Conservation (phyloP, 2,797 vertebrate genomes). For the Gymnoscopelus microlampas region DNA sequence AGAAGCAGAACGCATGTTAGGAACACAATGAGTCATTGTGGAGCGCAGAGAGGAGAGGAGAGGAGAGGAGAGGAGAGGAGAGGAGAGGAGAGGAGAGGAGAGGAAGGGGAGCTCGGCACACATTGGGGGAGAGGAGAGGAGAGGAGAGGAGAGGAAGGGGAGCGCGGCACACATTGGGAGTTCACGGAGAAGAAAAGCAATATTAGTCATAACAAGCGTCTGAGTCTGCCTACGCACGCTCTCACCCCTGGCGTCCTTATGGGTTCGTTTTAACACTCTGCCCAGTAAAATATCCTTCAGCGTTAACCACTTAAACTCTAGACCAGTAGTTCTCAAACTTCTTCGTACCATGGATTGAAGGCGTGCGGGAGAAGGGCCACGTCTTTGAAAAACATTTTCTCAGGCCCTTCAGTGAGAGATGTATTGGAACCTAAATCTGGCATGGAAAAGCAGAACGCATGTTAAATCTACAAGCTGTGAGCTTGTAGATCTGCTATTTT, state of each 20-base stretch:
- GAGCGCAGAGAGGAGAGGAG: slow-evolving; percentile 30
- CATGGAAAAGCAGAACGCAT: no score
- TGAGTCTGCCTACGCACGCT: slow-evolving; percentile 59
- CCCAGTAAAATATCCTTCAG: background rate
- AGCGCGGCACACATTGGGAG: slow-evolving; percentile 50
- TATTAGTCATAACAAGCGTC: slow-evolving; percentile 61
- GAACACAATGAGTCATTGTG: slow-evolving; percentile 82
- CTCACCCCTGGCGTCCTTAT: background rate
- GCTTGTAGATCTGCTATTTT: no score
- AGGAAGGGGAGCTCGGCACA: no score
- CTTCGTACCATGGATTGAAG: no score
- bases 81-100: background rate
- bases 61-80: background rate
- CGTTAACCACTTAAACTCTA: no score
- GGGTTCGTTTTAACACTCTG: no score
- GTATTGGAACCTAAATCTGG: no score
- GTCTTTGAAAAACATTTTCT: no score
- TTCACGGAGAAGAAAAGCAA: slow-evolving; percentile 69
- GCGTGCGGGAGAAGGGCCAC: no score
- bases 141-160: slow-evolving; percentile 35
- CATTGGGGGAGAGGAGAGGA: slow-evolving; percentile 7
- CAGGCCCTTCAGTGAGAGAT: no score
- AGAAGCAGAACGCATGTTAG: slow-evolving; percentile 61
- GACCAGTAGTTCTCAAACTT: no score
- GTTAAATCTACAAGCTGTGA: no score